A percentile compares a stretch with the other conserved stretches of the same genome.
phyloP scores from a whole-genome alignment of 2,113 vertebrate species.

The Acanthisitta chloris region DNA sequence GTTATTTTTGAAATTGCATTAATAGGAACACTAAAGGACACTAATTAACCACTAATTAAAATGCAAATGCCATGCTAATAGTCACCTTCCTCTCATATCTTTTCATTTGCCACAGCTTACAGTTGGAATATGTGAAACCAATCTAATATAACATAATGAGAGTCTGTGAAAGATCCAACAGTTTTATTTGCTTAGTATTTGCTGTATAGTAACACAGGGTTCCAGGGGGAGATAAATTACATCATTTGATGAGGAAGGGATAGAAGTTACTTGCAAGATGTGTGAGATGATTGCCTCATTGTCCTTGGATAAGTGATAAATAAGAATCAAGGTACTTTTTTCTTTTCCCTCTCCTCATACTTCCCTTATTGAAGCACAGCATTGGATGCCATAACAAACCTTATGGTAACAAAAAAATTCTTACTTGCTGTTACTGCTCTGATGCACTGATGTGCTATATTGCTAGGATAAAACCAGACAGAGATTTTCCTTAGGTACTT shows the following conservation, averaged over 20 bases:
- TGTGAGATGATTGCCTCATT: not conserved
- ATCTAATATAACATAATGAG: not conserved
- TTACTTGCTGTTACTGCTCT: not conserved
- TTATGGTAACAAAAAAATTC: not conserved
- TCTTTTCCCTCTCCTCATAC: accelerated
- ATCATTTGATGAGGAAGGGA: not conserved
- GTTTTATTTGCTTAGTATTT: not conserved
- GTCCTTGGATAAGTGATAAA: not conserved
- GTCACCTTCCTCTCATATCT: not conserved
- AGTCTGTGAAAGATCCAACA: not conserved
- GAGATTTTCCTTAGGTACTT: not conserved
- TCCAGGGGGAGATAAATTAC: not conserved
- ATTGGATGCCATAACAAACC: not conserved
- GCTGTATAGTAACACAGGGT: not conserved
- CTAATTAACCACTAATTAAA: constrained; percentile 7
- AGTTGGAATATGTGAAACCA: not conserved
- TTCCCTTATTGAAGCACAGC: not conserved
- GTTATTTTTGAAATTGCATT: constrained; percentile 7
- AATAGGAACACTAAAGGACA: not conserved
- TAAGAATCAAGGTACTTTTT: not conserved
- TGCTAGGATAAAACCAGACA: not conserved
- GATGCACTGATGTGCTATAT: not conserved
- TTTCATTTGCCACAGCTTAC: not conserved
- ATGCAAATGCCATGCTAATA: not conserved
- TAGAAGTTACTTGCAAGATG: not conserved